phyloP scores from a whole-genome alignment of 2,797 vertebrate genomes.

The Oreochromis mossambicus region DNA sequence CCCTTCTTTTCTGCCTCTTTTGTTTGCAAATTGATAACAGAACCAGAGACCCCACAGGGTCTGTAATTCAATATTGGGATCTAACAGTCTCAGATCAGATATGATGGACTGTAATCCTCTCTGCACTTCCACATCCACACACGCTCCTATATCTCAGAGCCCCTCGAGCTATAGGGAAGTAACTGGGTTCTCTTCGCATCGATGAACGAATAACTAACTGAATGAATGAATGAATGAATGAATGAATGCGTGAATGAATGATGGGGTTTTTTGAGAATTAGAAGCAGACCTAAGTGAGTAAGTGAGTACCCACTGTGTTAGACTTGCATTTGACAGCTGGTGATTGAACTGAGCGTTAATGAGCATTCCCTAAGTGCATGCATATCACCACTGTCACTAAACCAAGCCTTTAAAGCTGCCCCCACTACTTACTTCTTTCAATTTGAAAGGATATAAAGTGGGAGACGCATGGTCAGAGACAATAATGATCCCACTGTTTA shows the following conservation, averaged over 20 bases:
- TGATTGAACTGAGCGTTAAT: slow-evolving; percentile 49
- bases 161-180: slow-evolving; percentile 44
- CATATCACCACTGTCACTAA: not conserved
- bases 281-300: not conserved
- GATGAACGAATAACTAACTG: slow-evolving; percentile 6
- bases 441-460: slow-evolving; percentile 32
- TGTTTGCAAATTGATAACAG: slow-evolving; percentile 73
- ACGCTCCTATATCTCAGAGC: slow-evolving; percentile 53
- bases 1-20: slow-evolving; percentile 39
- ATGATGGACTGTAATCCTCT: slow-evolving; percentile 77
- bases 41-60: slow-evolving; percentile 64
- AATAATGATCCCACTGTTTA: slow-evolving; percentile 50
- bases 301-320: slow-evolving; percentile 6
- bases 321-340: slow-evolving; percentile 44
- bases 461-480: slow-evolving; percentile 21
- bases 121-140: slow-evolving; percentile 55
- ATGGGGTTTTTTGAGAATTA: not conserved
- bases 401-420: slow-evolving; percentile 19
- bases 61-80: slow-evolving; percentile 76
- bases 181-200: slow-evolving; percentile 7
- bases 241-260: not conserved
- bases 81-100: slow-evolving; percentile 77
- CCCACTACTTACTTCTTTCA: slow-evolving; percentile 12
- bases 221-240: not conserved
- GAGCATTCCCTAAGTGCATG: slow-evolving; percentile 3